Evolutionary conservation across 2,797 vertebrate genomes (phyloP).

Genomic region (Forpus xanthops): DNA sequence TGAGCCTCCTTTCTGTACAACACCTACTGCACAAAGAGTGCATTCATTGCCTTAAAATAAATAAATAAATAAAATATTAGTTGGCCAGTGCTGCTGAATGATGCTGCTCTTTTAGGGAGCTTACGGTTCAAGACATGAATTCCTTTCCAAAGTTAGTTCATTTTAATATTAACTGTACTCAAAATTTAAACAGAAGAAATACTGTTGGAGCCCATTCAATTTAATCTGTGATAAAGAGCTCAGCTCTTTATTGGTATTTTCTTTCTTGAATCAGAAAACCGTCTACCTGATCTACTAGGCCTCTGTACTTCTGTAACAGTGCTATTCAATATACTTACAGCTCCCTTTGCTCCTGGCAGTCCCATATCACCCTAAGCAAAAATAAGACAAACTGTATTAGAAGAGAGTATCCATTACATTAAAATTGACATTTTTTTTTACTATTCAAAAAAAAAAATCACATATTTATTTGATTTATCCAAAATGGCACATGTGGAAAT

Average conservation of each 20-base stretch:
- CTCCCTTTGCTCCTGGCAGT: slow-evolving; percentile 89
- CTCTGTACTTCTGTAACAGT: neutral
- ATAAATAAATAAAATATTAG: neutral
- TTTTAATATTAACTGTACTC: slow-evolving; percentile 6
- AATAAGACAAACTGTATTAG: slow-evolving; percentile 55
- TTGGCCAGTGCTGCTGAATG: neutral
- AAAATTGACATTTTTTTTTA: neutral
- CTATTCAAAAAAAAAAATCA: neutral
- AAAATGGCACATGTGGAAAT: neutral
- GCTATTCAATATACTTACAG: slow-evolving; percentile 82
- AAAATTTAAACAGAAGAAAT: slow-evolving; percentile 4
- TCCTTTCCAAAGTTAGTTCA: neutral
- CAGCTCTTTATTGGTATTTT: neutral
- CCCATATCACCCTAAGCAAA: slow-evolving; percentile 87
- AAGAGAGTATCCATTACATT: neutral
- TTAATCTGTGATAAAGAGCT: slow-evolving; percentile 6
- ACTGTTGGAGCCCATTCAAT: slow-evolving; percentile 4
- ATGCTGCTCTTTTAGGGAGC: neutral
- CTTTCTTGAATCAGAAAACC: neutral
- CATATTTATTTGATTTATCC: neutral
- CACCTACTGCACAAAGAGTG: neutral
- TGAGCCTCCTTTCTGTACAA: neutral
- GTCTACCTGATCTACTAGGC: neutral
- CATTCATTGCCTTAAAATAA: neutral
- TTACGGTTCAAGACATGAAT: neutral